These are phyloP conservation scores for Chunga burmeisteri DNA, from an alignment of 2,113 vertebrate genomes.

Conservation along the genomic window DNA sequence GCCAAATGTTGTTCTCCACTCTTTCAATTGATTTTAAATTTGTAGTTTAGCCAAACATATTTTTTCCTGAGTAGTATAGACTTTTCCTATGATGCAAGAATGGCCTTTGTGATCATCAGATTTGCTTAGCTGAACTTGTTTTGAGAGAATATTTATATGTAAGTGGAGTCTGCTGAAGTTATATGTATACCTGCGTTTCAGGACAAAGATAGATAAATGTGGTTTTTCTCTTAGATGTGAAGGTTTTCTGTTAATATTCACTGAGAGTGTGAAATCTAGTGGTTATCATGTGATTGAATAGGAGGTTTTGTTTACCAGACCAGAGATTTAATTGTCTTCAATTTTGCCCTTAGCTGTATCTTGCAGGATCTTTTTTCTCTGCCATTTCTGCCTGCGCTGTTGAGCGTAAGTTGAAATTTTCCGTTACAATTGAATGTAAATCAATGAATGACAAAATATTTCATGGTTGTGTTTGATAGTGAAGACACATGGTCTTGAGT, in stretches of 20 bases:
- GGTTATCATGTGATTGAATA: background rate
- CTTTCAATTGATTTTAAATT: constrained; percentile 8
- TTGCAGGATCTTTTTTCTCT: background rate
- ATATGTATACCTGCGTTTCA: background rate
- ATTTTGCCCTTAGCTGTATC: background rate
- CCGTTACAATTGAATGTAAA: background rate
- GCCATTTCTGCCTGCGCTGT: background rate
- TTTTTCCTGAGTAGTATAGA: background rate
- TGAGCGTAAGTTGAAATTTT: background rate
- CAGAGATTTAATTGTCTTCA: background rate
- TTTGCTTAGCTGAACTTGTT: background rate
- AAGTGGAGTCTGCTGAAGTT: background rate
- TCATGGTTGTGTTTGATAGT: background rate
- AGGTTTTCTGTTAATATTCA: background rate
- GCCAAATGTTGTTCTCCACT: constrained; percentile 15
- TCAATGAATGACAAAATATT: background rate
- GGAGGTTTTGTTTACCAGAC: background rate
- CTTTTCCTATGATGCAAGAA: background rate
- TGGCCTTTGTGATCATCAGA: background rate
- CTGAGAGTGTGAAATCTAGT: background rate
- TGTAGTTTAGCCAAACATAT: constrained; percentile 19
- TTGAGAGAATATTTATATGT: background rate
- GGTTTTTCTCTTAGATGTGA: background rate
- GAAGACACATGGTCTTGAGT: background rate
- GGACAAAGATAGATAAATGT: background rate